These are phyloP conservation scores for Saimiri boliviensis DNA, from an alignment of 2,113 vertebrate species.

Conservation along the genomic window DNA sequence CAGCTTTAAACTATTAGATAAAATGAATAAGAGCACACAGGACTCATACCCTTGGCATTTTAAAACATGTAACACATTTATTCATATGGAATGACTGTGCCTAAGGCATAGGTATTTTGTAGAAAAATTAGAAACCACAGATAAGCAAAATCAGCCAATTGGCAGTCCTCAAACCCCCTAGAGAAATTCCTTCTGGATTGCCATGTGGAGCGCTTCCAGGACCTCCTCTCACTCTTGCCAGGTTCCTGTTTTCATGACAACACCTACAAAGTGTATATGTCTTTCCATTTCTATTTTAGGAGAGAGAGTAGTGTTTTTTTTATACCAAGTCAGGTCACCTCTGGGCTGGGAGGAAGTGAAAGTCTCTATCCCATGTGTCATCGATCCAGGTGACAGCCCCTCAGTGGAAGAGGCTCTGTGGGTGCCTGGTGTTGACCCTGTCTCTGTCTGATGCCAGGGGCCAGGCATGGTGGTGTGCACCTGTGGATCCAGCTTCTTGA, in stretches of 20 bases:
- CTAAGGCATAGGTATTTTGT: neutral
- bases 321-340: neutral
- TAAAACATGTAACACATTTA: fast-evolving
- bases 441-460: too few species aligned
- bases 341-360: neutral
- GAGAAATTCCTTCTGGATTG: fast-evolving
- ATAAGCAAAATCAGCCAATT: neutral
- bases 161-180: fast-evolving
- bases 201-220: neutral
- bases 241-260: fast-evolving
- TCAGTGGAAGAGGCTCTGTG: too few species aligned
- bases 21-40: neutral
- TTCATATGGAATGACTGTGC: fast-evolving
- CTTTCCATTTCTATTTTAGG: too few species aligned
- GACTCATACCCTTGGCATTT: neutral
- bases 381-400: too few species aligned
- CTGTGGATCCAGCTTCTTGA: neutral
- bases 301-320: neutral
- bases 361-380: neutral
- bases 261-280: fast-evolving
- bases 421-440: too few species aligned
- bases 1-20: neutral
- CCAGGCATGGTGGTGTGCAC: neutral
- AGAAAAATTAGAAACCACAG: neutral
- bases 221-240: too few species aligned